phyloP scores from a whole-genome alignment of 2,888 invertebrate species.

The Apeira syringaria region DNA sequence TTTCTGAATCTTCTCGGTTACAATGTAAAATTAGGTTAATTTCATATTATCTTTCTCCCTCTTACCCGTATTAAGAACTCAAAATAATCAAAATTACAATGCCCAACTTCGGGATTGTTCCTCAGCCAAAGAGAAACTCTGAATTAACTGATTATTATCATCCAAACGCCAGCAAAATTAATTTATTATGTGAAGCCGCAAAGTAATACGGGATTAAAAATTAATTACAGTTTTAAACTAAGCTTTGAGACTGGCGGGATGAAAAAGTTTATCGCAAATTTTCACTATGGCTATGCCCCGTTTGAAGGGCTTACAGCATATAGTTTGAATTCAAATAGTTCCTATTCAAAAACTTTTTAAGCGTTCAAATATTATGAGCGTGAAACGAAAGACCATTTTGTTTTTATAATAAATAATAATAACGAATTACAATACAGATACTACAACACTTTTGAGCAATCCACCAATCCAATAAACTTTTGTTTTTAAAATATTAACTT shows the following conservation, averaged over 20 bases:
- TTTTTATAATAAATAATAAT: no score
- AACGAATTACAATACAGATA: no score
- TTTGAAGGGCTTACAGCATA: slow-evolving; percentile 22
- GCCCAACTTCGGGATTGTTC: slow-evolving; percentile 40
- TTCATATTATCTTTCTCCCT: no score
- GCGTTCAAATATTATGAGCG: no score
- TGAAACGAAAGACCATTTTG: no score
- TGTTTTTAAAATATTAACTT: no score
- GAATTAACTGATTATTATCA: slow-evolving; percentile 58
- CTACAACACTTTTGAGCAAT: no score
- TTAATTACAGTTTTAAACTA: slow-evolving; percentile 68
- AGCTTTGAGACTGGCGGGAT: slow-evolving; percentile 47
- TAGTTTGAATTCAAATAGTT: slow-evolving; percentile 5
- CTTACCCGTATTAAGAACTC: slow-evolving; percentile 31
- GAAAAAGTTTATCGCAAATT: slow-evolving; percentile 51
- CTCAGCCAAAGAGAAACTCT: slow-evolving; percentile 41
- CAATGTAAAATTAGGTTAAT: no score
- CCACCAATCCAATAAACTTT: no score
- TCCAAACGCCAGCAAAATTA: slow-evolving; percentile 52
- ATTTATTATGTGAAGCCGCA: slow-evolving; percentile 68
- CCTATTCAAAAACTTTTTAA: slow-evolving; percentile 4
- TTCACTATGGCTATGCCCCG: slow-evolving; percentile 33
- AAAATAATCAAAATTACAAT: slow-evolving; percentile 43
- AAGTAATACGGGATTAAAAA: slow-evolving; percentile 73
- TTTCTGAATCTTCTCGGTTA: no score